Evolutionary conservation across 2,797 vertebrate genomes (phyloP), one percentile per base, ranked within the genome.

Genomic region (Borostomias antarcticus): DNA sequence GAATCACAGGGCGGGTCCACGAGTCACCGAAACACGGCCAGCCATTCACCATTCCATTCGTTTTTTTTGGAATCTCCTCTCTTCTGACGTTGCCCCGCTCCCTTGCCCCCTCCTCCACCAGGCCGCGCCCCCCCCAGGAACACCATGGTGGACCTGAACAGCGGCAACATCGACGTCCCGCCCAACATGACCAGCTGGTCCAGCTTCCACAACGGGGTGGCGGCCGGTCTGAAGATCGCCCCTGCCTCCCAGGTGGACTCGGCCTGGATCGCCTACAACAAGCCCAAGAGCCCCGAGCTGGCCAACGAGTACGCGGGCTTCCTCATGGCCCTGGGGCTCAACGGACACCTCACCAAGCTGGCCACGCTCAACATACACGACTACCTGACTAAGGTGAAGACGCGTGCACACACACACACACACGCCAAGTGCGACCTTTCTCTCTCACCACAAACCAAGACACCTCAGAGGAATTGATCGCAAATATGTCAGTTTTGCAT

Each of bases 171-270:
- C 0, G 98, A 99, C 0, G 95, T 99, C 15, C 98, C 96, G 7
- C 95, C 97, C 40, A 98, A 99, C 86, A 98, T 99, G 98, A 95
- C 96, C 10, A 94, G 94, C 82, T 99, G 98, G 98, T 94, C 98
- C 51, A 98, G 96, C 82, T 99, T 99, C 75, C 98, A 99, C 74
- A 99, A 99, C 0, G 96, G 98, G 0, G 97, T 99, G 6, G 96
- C 98, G 9, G 96, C 96, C 0, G 96, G 98, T 10, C 91, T 99
- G 43, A 98, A 98, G 90, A 99, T 99, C 29, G 97, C 97, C 0
- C 96, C 97, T 0, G 96, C 95, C 21, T 98, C 97, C 5, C 96
- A 96, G 88, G 96, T 99, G 26, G 96, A 99, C 78, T 98, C 97
- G 0, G 96, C 98, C 2, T 99, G 98, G 97, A 98, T 99, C 2